Conservation (phyloP, 1,140 invertebrate genomes). For the Heliothis virescens region DNA sequence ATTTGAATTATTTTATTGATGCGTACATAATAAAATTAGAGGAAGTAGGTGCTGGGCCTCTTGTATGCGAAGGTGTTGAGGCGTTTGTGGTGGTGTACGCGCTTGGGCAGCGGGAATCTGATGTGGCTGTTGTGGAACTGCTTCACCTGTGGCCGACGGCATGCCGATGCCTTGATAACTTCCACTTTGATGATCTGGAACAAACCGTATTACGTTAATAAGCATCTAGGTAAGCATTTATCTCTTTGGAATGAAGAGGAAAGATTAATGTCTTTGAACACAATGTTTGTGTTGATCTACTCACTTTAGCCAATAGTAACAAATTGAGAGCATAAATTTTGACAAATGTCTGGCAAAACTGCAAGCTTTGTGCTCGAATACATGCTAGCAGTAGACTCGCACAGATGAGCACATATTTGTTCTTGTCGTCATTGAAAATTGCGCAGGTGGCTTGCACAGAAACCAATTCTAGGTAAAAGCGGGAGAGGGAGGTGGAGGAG, state of each 20-base stretch:
- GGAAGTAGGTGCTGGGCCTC: constrained; percentile 97
- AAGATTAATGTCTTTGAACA: no score
- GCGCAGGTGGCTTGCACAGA: no score
- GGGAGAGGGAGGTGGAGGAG: no score
- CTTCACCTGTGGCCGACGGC: constrained; percentile 97
- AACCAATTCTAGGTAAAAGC: no score
- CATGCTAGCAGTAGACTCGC: no score
- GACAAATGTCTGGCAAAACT: no score
- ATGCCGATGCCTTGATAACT: constrained; percentile 94
- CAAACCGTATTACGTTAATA: background rate
- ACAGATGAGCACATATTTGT: no score
- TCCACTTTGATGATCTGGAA: constrained; percentile 98
- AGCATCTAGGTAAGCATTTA: background rate
- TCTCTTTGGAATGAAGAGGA: background rate
- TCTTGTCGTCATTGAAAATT: no score
- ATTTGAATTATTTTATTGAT: constrained; percentile 65
- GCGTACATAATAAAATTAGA: constrained; percentile 87
- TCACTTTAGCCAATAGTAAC: no score
- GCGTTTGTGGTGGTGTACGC: constrained; percentile 93
- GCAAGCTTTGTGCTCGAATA: no score
- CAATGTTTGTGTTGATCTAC: no score
- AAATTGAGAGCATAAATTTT: no score
- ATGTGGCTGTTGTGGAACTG: constrained; percentile 99
- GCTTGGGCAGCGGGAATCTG: constrained; percentile 98
- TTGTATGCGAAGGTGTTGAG: constrained; percentile 94